A percentile compares a stretch with the other conserved stretches of the same genome.
Evolutionary conservation across 2,113 vertebrate species (phyloP).

Genomic region (Saguinus imperator): DNA sequence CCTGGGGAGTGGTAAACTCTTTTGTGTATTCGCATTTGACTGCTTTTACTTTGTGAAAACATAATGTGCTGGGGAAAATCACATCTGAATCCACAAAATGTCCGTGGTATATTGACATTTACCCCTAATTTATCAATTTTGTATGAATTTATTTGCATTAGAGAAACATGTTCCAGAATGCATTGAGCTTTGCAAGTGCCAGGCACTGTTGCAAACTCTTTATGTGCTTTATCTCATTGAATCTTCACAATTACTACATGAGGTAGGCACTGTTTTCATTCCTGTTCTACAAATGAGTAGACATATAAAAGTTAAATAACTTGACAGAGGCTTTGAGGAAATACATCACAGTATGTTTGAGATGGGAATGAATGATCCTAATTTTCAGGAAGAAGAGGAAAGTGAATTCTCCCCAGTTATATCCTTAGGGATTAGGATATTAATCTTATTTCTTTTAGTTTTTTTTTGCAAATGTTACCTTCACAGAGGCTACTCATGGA

Average conservation of each 20-base stretch:
- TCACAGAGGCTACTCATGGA: neutral
- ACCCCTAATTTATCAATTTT: neutral
- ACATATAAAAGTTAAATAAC: neutral
- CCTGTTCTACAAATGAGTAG: neutral
- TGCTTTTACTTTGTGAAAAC: neutral
- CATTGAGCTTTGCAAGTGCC: neutral
- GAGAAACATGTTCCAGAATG: neutral
- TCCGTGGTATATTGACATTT: neutral
- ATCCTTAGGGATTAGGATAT: neutral
- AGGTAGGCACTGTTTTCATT: neutral
- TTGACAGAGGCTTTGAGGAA: constrained; percentile 3
- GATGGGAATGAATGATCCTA: neutral
- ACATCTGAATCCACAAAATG: neutral
- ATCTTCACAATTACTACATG: neutral
- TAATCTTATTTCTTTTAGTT: neutral
- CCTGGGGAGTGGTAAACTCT: neutral
- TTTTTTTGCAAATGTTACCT: neutral
- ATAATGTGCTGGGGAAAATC: neutral
- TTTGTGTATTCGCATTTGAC: neutral
- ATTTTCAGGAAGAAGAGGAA: constrained; percentile 6
- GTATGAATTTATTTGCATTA: neutral
- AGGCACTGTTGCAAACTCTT: neutral
- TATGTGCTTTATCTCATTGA: neutral
- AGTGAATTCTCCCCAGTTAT: neutral
- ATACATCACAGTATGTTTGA: neutral